Percentiles rank a stretch among this genome's conserved stretches.
Evolutionary conservation across 2,888 invertebrate species (phyloP).

Genomic region (Thymelicus lineola): DNA sequence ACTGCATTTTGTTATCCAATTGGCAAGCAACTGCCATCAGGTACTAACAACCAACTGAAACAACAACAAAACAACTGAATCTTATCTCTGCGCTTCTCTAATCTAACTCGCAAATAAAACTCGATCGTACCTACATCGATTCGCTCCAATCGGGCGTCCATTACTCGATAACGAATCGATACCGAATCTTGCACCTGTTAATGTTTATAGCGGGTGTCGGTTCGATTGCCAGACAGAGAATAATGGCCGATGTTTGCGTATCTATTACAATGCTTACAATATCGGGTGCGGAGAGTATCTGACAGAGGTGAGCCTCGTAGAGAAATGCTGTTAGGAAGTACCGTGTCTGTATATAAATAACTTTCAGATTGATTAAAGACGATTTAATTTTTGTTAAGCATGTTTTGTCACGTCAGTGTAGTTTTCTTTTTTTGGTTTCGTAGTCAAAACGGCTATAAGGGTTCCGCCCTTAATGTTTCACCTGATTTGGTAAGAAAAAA

Average conservation of each 20-base stretch:
- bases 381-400: not conserved
- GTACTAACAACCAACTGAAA: not conserved
- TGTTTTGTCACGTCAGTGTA: too few relatives aligned
- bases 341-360: not conserved
- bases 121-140: conserved; percentile 52
- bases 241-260: conserved; percentile 32
- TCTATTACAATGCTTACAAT: conserved; percentile 27
- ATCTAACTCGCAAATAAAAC: conserved; percentile 51
- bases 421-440: too few relatives aligned
- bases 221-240: conserved; percentile 43
- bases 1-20: too few relatives aligned
- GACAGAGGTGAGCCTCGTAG: conserved; percentile 3
- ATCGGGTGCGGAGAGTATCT: conserved; percentile 23
- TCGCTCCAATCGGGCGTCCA: conserved; percentile 47
- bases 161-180: conserved; percentile 52
- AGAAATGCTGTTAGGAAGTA: conserved; percentile 4
- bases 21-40: not conserved
- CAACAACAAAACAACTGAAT: conserved; percentile 29
- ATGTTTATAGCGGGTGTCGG: conserved; percentile 48
- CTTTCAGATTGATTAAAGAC: not conserved
- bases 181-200: conserved; percentile 52
- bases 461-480: too few relatives aligned
- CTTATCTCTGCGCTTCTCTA: conserved; percentile 42
- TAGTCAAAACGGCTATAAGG: too few relatives aligned
- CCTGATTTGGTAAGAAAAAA: too few relatives aligned